Conservation (phyloP, 2,113 vertebrate genomes). For the Cyprinodon tularosa region DNA sequence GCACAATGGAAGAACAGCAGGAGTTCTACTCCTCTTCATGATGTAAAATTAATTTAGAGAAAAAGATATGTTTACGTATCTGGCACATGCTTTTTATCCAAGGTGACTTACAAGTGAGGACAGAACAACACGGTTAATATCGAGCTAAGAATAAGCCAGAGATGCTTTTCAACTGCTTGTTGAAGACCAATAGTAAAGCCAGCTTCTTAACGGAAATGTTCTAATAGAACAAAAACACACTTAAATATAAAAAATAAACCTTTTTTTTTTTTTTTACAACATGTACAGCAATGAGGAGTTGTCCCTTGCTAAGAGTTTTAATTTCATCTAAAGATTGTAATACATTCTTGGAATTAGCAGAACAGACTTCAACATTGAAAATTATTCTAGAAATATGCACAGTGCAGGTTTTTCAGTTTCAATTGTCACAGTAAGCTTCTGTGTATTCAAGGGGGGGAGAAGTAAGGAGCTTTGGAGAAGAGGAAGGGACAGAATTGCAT, state of each 20-base stretch:
- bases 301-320: not conserved
- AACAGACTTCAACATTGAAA: constrained; percentile 22
- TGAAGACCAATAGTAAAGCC: no score
- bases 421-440: constrained; percentile 29
- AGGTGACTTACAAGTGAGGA: no score
- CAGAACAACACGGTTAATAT: no score
- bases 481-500: constrained; percentile 46
- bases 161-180: no score
- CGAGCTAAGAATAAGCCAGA: no score
- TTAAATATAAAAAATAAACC: not conserved
- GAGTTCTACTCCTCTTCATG: constrained; percentile 18
- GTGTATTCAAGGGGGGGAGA: constrained; percentile 36
- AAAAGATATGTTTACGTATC: not conserved
- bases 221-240: not conserved
- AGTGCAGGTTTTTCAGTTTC: constrained; percentile 19
- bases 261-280: not conserved
- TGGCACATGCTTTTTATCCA: no score
- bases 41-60: constrained; percentile 35
- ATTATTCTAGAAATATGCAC: constrained; percentile 38
- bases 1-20: constrained; percentile 4
- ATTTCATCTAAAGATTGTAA: not conserved
- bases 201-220: constrained; percentile 3
- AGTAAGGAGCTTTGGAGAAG: constrained; percentile 36
- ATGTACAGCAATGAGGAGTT: constrained; percentile 16
- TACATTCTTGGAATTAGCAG: constrained; percentile 37